These are phyloP conservation scores for Linnaemya vulpina DNA, from an alignment of 2,888 invertebrate genomes.

Conservation along the genomic window DNA sequence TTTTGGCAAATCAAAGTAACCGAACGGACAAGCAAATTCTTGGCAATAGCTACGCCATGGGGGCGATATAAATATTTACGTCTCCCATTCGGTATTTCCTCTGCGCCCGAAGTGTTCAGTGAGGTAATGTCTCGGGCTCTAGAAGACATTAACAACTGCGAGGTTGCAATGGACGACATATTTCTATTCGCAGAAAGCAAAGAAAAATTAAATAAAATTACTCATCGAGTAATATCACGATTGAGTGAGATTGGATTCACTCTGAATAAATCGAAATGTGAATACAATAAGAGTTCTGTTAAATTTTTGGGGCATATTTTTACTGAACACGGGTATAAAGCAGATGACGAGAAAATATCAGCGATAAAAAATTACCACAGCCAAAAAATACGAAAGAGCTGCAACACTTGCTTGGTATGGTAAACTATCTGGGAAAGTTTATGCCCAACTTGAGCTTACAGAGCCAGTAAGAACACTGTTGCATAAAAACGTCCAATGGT, in stretches of 20 bases:
- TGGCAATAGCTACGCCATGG: too few relatives aligned
- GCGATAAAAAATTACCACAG: conserved; percentile 35
- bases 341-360: conserved; percentile 43
- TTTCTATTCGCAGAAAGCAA: conserved; percentile 49
- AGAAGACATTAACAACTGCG: conserved; percentile 37
- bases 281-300: conserved; percentile 58
- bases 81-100: conserved; percentile 70
- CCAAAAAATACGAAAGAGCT: conserved; percentile 37
- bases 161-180: conserved; percentile 47
- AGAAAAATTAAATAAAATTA: conserved; percentile 67
- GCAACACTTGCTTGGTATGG: conserved; percentile 57
- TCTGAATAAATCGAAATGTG: conserved; percentile 74
- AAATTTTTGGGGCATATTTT: too few relatives aligned
- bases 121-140: conserved; percentile 66
- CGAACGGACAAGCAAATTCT: too few relatives aligned
- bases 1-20: conserved; percentile 73
- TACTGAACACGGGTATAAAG: conserved; percentile 21
- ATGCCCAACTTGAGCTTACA: conserved; percentile 48
- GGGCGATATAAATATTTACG: conserved; percentile 66
- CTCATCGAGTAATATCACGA: conserved; percentile 64
- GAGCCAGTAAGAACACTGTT: conserved; percentile 41
- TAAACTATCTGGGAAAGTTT: conserved; percentile 54
- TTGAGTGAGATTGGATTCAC: conserved; percentile 70
- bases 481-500: conserved; percentile 45
- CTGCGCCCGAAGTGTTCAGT: conserved; percentile 75